Conservation (phyloP, 1,140 invertebrate species). For the Antheraea mylitta region DNA sequence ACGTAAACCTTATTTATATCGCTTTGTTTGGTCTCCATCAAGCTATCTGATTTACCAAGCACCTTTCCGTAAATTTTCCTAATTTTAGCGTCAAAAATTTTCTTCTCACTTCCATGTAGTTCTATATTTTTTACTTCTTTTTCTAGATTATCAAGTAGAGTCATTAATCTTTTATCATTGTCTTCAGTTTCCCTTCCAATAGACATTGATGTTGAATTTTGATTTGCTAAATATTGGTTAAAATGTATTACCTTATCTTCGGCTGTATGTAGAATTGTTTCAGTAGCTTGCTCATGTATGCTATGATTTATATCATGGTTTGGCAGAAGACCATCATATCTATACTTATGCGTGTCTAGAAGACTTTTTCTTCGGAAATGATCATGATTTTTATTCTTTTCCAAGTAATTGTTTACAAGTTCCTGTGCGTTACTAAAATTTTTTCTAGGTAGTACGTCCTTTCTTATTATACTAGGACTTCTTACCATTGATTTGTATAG, state of each 20-base stretch:
- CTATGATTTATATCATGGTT: background rate
- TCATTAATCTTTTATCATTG: constrained; percentile 37
- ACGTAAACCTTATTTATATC: background rate
- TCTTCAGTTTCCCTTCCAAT: constrained; percentile 20
- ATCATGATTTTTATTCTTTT: background rate
- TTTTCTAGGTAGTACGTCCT: constrained; percentile 49
- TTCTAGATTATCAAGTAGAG: constrained; percentile 48
- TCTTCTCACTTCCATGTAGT: constrained; percentile 34
- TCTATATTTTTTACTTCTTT: constrained; percentile 43
- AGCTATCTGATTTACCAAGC: constrained; percentile 20
- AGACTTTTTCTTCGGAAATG: background rate
- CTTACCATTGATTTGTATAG: background rate
- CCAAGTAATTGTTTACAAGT: constrained; percentile 40
- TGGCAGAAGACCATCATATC: background rate
- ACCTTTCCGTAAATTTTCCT: constrained; percentile 43
- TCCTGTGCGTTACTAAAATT: constrained; percentile 42
- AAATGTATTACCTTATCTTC: constrained; percentile 29
- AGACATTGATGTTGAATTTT: background rate
- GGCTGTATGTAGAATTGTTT: constrained; percentile 17
- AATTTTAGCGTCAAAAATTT: constrained; percentile 49
- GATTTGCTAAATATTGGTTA: constrained; percentile 11
- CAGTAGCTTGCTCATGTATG: background rate
- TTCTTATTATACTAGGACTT: constrained; percentile 21
- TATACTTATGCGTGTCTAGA: background rate
- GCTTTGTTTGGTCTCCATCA: background rate